Percentiles rank a stretch among this genome's conserved stretches.
phyloP scores from a whole-genome alignment of 1,140 invertebrate genomes.

The Drosophila sp. region DNA sequence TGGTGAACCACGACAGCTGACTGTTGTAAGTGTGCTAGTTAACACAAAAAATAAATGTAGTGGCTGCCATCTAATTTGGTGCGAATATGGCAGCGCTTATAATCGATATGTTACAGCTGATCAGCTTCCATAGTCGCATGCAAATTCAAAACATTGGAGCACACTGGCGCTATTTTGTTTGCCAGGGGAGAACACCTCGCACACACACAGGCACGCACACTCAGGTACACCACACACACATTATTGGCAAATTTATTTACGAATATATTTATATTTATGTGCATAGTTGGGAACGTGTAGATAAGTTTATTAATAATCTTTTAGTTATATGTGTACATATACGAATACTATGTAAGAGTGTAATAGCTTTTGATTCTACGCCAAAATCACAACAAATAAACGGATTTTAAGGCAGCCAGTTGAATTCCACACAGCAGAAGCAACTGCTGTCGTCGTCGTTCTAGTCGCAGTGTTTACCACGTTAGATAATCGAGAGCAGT shows the following conservation, averaged over 20 bases:
- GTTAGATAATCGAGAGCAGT: slow-evolving; percentile 44
- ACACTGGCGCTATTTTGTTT: slow-evolving; percentile 44
- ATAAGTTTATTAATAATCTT: slow-evolving; percentile 79
- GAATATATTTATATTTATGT: slow-evolving; percentile 16
- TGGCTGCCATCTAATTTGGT: neutral
- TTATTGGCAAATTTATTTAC: slow-evolving; percentile 33
- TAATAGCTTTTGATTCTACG: slow-evolving; percentile 23
- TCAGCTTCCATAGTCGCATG: slow-evolving; percentile 14
- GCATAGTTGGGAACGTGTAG: slow-evolving; percentile 29
- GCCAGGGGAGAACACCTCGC: slow-evolving; percentile 5
- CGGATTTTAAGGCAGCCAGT: slow-evolving; percentile 24
- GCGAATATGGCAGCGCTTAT: neutral
- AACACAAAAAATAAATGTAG: neutral
- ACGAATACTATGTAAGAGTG: slow-evolving; percentile 9
- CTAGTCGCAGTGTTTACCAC: slow-evolving; percentile 19
- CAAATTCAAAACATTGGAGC: slow-evolving; percentile 50
- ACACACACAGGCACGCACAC: neutral
- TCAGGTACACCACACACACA: neutral
- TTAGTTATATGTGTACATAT: slow-evolving; percentile 5
- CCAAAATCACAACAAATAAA: slow-evolving; percentile 58
- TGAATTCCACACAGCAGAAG: slow-evolving; percentile 15
- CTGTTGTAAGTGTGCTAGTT: no score
- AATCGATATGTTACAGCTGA: slow-evolving; percentile 22
- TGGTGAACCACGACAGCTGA: neutral
- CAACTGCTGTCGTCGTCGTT: slow-evolving; percentile 11